Evolutionary conservation across 2,113 vertebrate genomes (phyloP), one percentile per base, ranked within the genome.

Genomic region (Noctilio leporinus): DNA sequence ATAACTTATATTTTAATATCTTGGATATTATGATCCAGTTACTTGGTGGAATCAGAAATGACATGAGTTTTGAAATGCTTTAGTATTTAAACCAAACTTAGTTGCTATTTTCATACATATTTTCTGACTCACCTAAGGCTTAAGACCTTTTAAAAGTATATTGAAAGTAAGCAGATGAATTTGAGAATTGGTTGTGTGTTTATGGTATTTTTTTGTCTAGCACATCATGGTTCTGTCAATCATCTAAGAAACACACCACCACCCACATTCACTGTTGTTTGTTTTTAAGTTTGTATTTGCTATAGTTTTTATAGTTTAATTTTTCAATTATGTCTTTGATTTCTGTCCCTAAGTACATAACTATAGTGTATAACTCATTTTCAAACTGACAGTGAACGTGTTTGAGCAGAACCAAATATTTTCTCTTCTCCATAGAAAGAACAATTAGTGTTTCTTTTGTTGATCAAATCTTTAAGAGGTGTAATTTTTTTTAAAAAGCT

Each of bases 401-500:
- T 87, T 88, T 92, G 30, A 88, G 26, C n/a, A 86, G 67, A 69
- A 94, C 19, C 75, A 81, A 70, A 43, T 78, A 24, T 53, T 90
- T 92, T 84, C 82, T 30, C 78, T 76, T 7, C n/a, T 81, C 51
- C 7, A 51, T 19, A 70, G 86, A 70, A 26, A 83, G 40, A 24
- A 92, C 19, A 30, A 64, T 80, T 88, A 77, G 6, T 82, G 6
- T 92, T 33, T 92, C 24, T 73, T 90, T 76, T 94, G 53, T 51
- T 88, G 53, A 86, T 26, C 53, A 89, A 14, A 55, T 92, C 35
- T 95, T 62, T 91, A 82, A 91, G 57, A 80, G 26, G 22, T 84
- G 59, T 72, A 77, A 69, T 86, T 93, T n/a, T n/a, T n/a, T n/a
- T n/a, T n/a, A n/a, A n/a, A n/a, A 94, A 93, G 57, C 62, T 92